Base-by-base conservation (phyloP, 2,797 vertebrate genomes). In the Rhyacichthys aspro region DNA sequence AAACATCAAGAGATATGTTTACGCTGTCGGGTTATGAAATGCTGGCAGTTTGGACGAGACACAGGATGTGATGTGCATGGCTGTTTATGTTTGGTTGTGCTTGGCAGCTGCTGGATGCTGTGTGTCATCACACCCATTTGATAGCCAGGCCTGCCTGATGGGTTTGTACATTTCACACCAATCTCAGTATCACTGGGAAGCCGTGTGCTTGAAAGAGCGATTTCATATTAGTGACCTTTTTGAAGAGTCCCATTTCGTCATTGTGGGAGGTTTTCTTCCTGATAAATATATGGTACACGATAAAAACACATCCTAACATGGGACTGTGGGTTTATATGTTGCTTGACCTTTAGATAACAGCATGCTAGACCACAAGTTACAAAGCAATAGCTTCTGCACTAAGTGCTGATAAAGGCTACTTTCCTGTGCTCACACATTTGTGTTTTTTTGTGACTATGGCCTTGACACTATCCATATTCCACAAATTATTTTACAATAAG, bases 1-100 rank as follows among this genome's bases (percentile, higher is more conserved):
- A 83, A 87, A 87, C 78, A 87, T 52, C 53, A 63, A 48, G 65
- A 12, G 16, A 14, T 53, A 19, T 87, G 87, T 90, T 89, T 85
- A 86, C 70, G 56, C 50, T 42, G 44, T 10, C 0, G 37, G 49
- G 59, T 70, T 28, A 2, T 55, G 41, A 74, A 71, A 80, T 65
- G 69, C 55, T 19, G 44, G 8, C 2, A 67, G 48, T 71, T 70
- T 72, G 74, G 49, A 64, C 43, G 50, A 67, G 64, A 67, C 48
- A 70, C 74, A 83, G 82, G 81, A 79, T 82, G 71, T 78, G 63
- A 68, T 33, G 39, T 63, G 63, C 17, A 2, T 23, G 18, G 42
- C 42, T 87, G 80, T 86, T 88, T 83, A 85, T 57, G 65, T 67
- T 64, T 11, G 0, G 58, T 66, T 55, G 0, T 11, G 7, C 58